Conservation (phyloP, 1,140 invertebrate species). For the Ruditapes philippinarum region DNA sequence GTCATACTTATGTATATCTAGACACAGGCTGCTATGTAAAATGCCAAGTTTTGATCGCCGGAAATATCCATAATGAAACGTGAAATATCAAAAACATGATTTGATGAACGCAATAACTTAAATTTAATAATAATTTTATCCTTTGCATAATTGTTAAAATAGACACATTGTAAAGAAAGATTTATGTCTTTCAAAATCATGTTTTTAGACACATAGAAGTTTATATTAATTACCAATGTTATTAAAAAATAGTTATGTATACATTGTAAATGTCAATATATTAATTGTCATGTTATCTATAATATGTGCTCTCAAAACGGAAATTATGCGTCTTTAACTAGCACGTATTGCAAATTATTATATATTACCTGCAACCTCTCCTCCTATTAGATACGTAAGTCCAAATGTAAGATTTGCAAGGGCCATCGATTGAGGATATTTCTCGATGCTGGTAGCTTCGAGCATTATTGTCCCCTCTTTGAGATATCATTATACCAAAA, state of each 20-base stretch:
- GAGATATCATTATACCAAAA: neutral
- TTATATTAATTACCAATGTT: neutral
- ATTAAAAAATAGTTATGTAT: neutral
- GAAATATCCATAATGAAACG: neutral
- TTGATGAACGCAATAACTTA: no score
- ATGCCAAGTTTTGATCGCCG: neutral
- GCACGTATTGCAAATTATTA: no score
- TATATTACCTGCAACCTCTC: neutral
- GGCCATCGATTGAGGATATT: conserved; percentile 2
- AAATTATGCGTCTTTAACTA: neutral
- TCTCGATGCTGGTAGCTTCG: neutral
- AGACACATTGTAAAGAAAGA: neutral
- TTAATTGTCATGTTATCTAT: no score
- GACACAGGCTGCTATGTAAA: neutral
- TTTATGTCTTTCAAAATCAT: neutral
- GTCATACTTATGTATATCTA: neutral
- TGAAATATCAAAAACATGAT: neutral
- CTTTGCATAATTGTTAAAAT: neutral
- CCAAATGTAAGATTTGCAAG: neutral
- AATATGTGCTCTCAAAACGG: neutral
- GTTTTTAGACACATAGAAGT: neutral
- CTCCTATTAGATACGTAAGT: neutral
- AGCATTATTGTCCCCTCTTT: neutral
- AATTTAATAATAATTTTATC: no score
- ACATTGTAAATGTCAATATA: neutral